A percentile compares a stretch with the other conserved stretches of the same genome.
Evolutionary conservation across 1,140 invertebrate species (phyloP).

Genomic region (Hyles euphorbiae): DNA sequence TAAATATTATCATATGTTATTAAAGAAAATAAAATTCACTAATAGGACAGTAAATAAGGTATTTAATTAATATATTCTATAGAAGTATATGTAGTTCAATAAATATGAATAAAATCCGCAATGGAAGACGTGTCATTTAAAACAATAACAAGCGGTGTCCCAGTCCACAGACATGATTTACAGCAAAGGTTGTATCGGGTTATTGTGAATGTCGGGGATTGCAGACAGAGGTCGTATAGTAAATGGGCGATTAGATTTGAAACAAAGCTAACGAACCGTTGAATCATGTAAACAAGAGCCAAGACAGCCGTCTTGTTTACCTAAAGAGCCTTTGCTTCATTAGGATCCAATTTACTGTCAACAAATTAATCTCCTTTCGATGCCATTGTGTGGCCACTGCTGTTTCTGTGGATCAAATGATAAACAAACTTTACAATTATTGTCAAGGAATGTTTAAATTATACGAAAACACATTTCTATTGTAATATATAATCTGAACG

Average conservation of each 20-base stretch:
- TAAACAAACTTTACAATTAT: not conserved
- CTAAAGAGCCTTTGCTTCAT: conserved; percentile 73
- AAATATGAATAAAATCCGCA: no score
- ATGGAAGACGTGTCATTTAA: no score
- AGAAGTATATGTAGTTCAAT: no score
- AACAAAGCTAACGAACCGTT: conserved; percentile 73
- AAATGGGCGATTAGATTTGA: conserved; percentile 67
- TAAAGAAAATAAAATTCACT: no score
- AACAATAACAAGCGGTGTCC: no score
- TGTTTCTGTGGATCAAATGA: conserved; percentile 1
- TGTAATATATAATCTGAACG: not conserved
- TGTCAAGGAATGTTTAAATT: not conserved
- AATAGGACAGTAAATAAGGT: no score
- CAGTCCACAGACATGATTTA: not conserved
- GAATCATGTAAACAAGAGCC: conserved; percentile 69
- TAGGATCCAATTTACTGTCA: conserved; percentile 74
- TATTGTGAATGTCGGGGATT: not conserved
- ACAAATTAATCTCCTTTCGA: conserved; percentile 65
- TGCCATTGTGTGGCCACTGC: conserved; percentile 32
- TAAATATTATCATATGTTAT: no score
- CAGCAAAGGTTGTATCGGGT: not conserved
- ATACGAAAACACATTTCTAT: not conserved
- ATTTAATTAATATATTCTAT: no score
- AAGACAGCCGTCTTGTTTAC: conserved; percentile 73
- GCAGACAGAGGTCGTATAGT: conserved; percentile 5